Conservation (phyloP, 2,888 invertebrate genomes). For the Germaria angustata region DNA sequence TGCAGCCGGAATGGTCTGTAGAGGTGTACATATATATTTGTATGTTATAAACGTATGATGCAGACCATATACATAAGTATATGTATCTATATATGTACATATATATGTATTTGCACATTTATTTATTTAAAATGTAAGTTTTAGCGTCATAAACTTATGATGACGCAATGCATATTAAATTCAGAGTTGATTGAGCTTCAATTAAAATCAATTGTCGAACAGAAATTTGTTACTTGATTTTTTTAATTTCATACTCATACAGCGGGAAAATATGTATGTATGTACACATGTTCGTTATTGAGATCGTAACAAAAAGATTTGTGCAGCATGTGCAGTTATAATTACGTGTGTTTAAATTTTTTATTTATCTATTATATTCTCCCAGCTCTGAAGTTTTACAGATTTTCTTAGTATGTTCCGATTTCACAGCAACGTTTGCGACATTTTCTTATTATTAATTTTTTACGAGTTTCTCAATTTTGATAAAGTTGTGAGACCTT, state of each 20-base stretch:
- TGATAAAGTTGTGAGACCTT: no score
- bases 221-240: constrained; percentile 1
- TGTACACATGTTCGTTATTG: no score
- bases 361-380: background rate
- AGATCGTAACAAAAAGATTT: no score
- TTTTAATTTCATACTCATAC: background rate
- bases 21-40: background rate
- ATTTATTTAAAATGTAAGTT: background rate
- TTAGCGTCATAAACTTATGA: background rate
- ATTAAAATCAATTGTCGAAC: constrained; percentile 59
- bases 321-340: no score
- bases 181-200: constrained; percentile 57
- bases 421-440: no score
- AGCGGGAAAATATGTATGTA: background rate
- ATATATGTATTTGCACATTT: background rate
- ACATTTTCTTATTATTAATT: no score
- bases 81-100: background rate
- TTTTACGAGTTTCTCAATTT: no score
- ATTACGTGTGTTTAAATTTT: background rate
- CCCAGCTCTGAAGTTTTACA: no score
- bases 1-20: background rate
- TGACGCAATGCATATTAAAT: constrained; percentile 62
- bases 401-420: no score
- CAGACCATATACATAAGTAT: no score
- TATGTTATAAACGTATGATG: background rate